Percentiles rank a stretch among this genome's conserved stretches.
Conservation (phyloP, 23 tunicate species). For the Ciona savignyi region DNA sequence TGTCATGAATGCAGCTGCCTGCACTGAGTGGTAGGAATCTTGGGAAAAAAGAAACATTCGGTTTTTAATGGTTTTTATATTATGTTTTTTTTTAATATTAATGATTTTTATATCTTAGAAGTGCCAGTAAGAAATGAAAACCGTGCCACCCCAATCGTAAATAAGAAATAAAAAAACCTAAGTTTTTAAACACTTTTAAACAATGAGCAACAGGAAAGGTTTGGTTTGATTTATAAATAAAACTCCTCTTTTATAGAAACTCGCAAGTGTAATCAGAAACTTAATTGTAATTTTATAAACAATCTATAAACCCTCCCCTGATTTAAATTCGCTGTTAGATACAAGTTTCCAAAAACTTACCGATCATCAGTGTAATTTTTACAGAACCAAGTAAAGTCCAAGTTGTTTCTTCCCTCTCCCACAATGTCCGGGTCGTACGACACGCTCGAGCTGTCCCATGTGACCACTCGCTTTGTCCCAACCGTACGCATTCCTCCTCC, state of each 20-base stretch:
- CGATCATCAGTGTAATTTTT: slow-evolving; percentile 64
- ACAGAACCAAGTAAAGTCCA: slow-evolving; percentile 74
- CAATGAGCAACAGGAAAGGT: too few relatives aligned
- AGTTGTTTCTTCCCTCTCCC: slow-evolving; percentile 10
- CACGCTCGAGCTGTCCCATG: slow-evolving; percentile 53
- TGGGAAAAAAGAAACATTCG: not conserved
- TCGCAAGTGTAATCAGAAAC: not conserved
- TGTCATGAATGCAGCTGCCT: slow-evolving; percentile 68
- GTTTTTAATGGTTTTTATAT: too few relatives aligned
- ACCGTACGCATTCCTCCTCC: slow-evolving; percentile 90
- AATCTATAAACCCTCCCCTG: too few relatives aligned
- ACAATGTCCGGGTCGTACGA: slow-evolving; percentile 80
- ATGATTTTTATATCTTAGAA: too few relatives aligned
- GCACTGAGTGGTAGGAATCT: slow-evolving; percentile 47
- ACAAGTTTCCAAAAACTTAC: slow-evolving; percentile 20
- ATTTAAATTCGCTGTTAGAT: too few relatives aligned
- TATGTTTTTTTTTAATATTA: too few relatives aligned
- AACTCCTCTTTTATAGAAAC: not conserved
- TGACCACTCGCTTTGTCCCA: slow-evolving; percentile 62
- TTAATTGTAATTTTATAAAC: too few relatives aligned
- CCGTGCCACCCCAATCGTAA: too few relatives aligned
- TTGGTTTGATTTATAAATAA: too few relatives aligned
- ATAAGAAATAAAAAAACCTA: too few relatives aligned
- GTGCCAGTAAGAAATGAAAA: too few relatives aligned
- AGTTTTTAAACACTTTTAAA: not conserved